These are phyloP conservation scores for Pteruthius melanotis DNA, from an alignment of 2,113 vertebrate species.

Conservation along the genomic window DNA sequence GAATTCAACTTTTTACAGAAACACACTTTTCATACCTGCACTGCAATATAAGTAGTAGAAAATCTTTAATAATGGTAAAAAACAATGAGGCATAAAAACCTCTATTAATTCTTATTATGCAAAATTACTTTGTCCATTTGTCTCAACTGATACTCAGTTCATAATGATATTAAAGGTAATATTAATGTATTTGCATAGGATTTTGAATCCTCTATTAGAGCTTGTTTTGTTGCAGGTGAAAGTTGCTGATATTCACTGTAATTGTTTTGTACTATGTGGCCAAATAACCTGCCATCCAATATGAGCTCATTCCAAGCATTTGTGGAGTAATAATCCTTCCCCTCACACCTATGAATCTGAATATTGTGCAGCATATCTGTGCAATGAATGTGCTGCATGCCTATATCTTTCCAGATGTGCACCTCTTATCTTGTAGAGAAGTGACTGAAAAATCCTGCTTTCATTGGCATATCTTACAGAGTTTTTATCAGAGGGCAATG, in stretches of 20 bases:
- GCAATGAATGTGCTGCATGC: neutral
- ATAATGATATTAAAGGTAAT: neutral
- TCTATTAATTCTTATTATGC: neutral
- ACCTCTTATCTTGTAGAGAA: neutral
- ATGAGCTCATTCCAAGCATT: neutral
- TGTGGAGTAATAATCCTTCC: neutral
- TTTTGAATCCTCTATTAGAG: neutral
- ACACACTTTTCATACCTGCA: neutral
- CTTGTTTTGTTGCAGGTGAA: neutral
- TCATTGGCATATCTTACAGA: neutral
- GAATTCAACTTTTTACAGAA: neutral
- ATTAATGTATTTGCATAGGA: neutral
- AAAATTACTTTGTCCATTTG: neutral
- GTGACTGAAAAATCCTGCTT: neutral
- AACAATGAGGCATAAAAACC: neutral
- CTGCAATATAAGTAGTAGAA: neutral
- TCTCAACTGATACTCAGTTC: neutral
- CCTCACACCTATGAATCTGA: neutral
- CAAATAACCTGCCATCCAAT: neutral
- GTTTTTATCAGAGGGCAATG: neutral
- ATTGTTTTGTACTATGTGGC: neutral
- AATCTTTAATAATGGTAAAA: neutral
- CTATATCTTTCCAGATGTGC: neutral
- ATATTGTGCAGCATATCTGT: neutral
- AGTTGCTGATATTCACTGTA: neutral